These are phyloP conservation scores for Trissolcus japonicus DNA, from an alignment of 2,888 invertebrate species.

Conservation along the genomic window DNA sequence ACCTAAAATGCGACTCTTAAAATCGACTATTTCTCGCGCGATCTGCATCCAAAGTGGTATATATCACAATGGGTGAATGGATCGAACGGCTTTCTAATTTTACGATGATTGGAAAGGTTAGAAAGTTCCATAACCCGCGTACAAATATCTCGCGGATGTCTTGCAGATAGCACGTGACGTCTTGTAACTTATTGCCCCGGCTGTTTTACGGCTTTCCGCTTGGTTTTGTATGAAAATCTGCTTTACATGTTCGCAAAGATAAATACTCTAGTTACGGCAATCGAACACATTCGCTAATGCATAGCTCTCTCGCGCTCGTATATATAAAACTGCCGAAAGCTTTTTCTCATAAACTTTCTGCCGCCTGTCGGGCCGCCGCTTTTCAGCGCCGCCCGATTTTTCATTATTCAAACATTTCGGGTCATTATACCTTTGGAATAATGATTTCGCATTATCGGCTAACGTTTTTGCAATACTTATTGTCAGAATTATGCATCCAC, in stretches of 20 bases:
- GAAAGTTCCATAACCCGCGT: conserved; percentile 53
- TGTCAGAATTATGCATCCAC: conserved; percentile 23
- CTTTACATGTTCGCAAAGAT: conserved; percentile 32
- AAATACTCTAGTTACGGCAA: conserved; percentile 32
- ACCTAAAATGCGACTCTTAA: conserved; percentile 41
- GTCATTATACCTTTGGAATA: conserved; percentile 8
- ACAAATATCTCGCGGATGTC: conserved; percentile 48
- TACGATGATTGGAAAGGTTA: conserved; percentile 57
- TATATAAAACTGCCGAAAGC: conserved; percentile 5
- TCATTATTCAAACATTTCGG: conserved; percentile 14
- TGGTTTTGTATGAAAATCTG: conserved; percentile 50
- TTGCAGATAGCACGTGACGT: conserved; percentile 42
- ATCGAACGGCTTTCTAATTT: conserved; percentile 58
- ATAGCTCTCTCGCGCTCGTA: not conserved
- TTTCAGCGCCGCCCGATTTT: conserved; percentile 6
- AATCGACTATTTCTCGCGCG: conserved; percentile 41
- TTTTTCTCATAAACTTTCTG: conserved; percentile 22
- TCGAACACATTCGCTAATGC: conserved; percentile 24
- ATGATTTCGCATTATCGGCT: conserved; percentile 4
- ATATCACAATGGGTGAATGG: conserved; percentile 51
- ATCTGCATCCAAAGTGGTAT: conserved; percentile 34
- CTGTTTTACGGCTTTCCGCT: conserved; percentile 33
- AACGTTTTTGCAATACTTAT: not conserved
- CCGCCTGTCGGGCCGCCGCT: not conserved
- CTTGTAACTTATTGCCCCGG: conserved; percentile 43